Base-by-base conservation (phyloP, 2,113 vertebrate genomes). In the Orcinus orca region DNA sequence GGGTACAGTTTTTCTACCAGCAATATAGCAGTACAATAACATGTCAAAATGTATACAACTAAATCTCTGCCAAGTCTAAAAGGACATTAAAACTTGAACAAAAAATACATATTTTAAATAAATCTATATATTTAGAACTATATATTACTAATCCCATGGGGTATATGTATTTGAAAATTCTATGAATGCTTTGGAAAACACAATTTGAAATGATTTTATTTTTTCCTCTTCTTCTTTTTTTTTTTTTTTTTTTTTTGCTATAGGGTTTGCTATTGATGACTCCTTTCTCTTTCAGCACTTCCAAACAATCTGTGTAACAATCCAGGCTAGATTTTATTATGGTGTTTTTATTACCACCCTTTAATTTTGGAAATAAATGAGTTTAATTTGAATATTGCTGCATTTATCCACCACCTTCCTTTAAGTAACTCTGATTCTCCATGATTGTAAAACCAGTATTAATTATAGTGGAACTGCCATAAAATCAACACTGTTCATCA, bases 301-400 rank as follows among this genome's bases (percentile, higher is more conserved):
- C 20, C 5, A 74, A 90, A 88, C 4, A 18, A 87, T 47, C 23
- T 81, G 2, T 86, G 36, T 63, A 83, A 70, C 14, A 70, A 41
- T 79, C 70, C 29, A 71, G 21, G 41, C 10, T 91, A 77, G 41
- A 70, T 79, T 92, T 95, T 68, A 83, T 50, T 73, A 36, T 8
- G 23, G 13, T 62, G 21, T 62, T 80, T 76, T 67, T 68, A 70
- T 93, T 82, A 88, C 41, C 25, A 81, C 3, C 17, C 6, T 93
- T 90, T 68, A 90, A 95, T 87, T 90, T 87, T 41, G 5, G 23
- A 53, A 85, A 87, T 60, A 88, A 58, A 80, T 86, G 80, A 63
- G 23, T 85, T 68, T 90, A 77, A 44, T 55, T 90, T 95, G 21
- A 82, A 58, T 8, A 83, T 86, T 70, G 12, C 18, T 84, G 12